A percentile compares a stretch with the other conserved stretches of the same genome.
phyloP scores from a whole-genome alignment of 1,140 invertebrate species.

The Brachionus asplanchnoidis region DNA sequence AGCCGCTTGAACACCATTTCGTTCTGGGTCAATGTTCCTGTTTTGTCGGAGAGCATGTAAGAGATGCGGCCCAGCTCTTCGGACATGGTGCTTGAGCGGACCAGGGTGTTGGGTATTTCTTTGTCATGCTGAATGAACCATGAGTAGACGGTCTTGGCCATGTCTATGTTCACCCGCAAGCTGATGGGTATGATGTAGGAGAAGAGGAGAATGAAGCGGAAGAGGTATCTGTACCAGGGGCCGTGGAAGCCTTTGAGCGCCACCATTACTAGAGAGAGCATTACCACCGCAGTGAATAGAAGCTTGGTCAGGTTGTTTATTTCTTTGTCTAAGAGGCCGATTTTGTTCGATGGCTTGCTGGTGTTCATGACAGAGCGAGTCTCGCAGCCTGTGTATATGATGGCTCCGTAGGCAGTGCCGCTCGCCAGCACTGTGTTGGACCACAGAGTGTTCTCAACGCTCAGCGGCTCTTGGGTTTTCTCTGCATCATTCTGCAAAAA shows the following conservation, averaged over 20 bases:
- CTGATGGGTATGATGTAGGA: conserved; percentile 99
- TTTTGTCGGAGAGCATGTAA: conserved; percentile 94
- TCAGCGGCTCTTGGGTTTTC: conserved; percentile 70
- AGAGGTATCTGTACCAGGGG: conserved; percentile 92
- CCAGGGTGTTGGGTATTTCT: conserved; percentile 86
- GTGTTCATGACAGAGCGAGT: conserved; percentile 98
- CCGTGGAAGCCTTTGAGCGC: conserved; percentile 81
- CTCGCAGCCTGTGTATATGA: conserved; percentile 93
- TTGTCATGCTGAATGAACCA: conserved; percentile 91
- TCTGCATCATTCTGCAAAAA: conserved; percentile 47
- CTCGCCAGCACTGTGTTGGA: conserved; percentile 94
- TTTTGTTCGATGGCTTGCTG: conserved; percentile 83
- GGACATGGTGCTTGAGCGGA: conserved; percentile 94
- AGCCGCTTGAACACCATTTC: conserved; percentile 94
- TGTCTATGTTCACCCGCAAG: conserved; percentile 93
- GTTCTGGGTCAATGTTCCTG: conserved; percentile 95
- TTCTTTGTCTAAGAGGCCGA: conserved; percentile 88
- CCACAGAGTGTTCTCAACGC: conserved; percentile 96
- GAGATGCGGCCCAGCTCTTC: conserved; percentile 94
- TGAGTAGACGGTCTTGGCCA: conserved; percentile 95
- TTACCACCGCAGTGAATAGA: conserved; percentile 83
- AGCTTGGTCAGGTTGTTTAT: conserved; percentile 92
- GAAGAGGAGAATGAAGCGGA: conserved; percentile 91
- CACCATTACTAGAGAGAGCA: conserved; percentile 88
- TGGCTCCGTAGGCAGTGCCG: conserved; percentile 79